Percentiles rank a stretch among this genome's conserved stretches.
These are phyloP conservation scores for Thalpophila matura DNA, from an alignment of 2,888 invertebrate genomes.

Conservation along the genomic window DNA sequence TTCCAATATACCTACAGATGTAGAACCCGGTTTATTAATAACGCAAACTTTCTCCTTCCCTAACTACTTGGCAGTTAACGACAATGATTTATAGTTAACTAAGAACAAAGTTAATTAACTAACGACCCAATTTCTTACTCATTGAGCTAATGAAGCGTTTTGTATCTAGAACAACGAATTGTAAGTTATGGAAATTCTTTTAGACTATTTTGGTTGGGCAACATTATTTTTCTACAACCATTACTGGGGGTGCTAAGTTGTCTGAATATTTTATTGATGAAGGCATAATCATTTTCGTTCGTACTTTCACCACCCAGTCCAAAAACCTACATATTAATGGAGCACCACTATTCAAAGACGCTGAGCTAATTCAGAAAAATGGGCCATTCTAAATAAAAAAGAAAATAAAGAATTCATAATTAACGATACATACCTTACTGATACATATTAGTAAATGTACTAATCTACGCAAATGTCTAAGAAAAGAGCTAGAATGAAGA, in stretches of 20 bases:
- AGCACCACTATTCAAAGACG: no score
- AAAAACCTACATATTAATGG: no score
- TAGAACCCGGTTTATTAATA: conserved; percentile 37
- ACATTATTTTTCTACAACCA: no score
- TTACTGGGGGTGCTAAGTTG: no score
- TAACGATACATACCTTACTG: no score
- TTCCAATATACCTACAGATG: conserved; percentile 26
- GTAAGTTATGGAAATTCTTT: neutral
- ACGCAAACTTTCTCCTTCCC: conserved; percentile 48
- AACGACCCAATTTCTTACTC: conserved; percentile 56
- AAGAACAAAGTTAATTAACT: conserved; percentile 61
- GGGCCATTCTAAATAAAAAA: no score
- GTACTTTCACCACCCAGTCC: no score
- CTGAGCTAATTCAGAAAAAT: no score
- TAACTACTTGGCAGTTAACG: conserved; percentile 50
- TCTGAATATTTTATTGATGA: no score
- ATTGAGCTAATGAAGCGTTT: conserved; percentile 44
- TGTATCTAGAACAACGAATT: conserved; percentile 25
- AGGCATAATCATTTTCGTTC: no score
- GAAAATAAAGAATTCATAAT: no score
- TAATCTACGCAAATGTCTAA: neutral
- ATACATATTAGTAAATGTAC: no score
- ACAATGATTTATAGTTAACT: conserved; percentile 64
- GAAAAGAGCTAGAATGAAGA: neutral
- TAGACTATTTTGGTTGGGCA: neutral